phyloP scores from a whole-genome alignment of 1,140 invertebrate genomes.

The Drosophila micromelanica region DNA sequence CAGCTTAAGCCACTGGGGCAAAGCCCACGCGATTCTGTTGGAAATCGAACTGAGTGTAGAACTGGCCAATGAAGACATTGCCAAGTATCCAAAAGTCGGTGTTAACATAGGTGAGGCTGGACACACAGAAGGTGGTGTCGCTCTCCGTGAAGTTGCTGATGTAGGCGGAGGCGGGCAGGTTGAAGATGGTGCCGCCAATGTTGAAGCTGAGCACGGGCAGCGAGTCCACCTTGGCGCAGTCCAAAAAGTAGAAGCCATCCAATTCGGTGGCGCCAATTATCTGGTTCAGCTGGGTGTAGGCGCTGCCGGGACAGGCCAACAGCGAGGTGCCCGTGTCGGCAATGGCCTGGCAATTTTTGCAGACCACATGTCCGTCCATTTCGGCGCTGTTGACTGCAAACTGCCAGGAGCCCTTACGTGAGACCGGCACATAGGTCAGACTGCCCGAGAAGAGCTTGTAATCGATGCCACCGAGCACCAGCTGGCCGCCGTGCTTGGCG shows the following conservation, averaged over 20 bases:
- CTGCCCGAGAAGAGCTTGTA: constrained; percentile 51
- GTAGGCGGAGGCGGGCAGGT: constrained; percentile 54
- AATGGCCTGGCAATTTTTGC: constrained; percentile 87
- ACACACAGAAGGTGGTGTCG: constrained; percentile 89
- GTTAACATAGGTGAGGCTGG: constrained; percentile 90
- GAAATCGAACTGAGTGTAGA: constrained; percentile 90
- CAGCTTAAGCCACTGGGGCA: constrained; percentile 65
- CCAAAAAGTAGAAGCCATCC: constrained; percentile 53
- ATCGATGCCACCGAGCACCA: constrained; percentile 74
- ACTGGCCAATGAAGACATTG: constrained; percentile 90
- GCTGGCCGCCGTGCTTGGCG: constrained; percentile 50
- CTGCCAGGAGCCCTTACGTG: constrained; percentile 78
- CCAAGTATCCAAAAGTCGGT: constrained; percentile 85
- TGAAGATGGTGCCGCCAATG: constrained; percentile 58
- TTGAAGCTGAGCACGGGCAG: constrained; percentile 62
- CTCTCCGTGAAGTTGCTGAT: constrained; percentile 87
- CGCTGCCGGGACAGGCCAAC: constrained; percentile 87
- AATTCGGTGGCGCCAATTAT: constrained; percentile 45
- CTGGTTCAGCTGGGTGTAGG: constrained; percentile 48
- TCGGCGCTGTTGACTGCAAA: constrained; percentile 63
- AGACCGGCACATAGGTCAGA: constrained; percentile 74
- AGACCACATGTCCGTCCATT: constrained; percentile 67
- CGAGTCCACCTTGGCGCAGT: constrained; percentile 44
- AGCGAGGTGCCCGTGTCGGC: constrained; percentile 92
- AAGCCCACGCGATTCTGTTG: constrained; percentile 89